phyloP scores from a whole-genome alignment of 2,888 invertebrate genomes.

The Adelphocoris suturalis region DNA sequence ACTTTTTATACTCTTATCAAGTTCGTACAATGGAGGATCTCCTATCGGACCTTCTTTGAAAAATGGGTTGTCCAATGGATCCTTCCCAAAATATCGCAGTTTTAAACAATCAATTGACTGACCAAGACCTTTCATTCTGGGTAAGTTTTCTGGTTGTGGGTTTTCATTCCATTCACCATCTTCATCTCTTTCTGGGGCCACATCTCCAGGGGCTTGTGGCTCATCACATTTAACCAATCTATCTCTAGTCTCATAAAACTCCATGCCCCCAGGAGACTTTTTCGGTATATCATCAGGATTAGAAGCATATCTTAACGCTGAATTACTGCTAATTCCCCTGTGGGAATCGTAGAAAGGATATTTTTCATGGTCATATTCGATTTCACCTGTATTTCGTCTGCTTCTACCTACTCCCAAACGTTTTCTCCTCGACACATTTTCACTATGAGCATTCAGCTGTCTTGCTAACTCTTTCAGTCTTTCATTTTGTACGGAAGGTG shows the following conservation, averaged over 20 bases:
- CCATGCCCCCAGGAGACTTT: slow-evolving; percentile 83
- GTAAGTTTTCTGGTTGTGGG: slow-evolving; percentile 76
- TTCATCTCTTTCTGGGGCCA: slow-evolving; percentile 77
- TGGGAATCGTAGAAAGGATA: slow-evolving; percentile 84
- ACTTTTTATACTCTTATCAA: neutral
- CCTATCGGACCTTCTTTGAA: slow-evolving; percentile 79
- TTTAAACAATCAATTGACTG: slow-evolving; percentile 88
- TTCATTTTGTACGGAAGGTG: slow-evolving; percentile 74
- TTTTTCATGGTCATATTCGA: slow-evolving; percentile 79
- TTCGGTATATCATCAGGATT: slow-evolving; percentile 83
- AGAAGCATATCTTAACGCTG: slow-evolving; percentile 85
- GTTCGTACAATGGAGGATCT: slow-evolving; percentile 1
- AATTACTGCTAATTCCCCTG: slow-evolving; percentile 79
- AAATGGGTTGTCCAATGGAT: slow-evolving; percentile 88
- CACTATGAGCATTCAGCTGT: slow-evolving; percentile 74
- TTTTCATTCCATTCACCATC: slow-evolving; percentile 77
- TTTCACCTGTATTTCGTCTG: neutral
- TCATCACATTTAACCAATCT: slow-evolving; percentile 78
- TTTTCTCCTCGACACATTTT: neutral
- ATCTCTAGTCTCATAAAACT: slow-evolving; percentile 84
- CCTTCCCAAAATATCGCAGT: slow-evolving; percentile 86
- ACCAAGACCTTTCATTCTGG: slow-evolving; percentile 83
- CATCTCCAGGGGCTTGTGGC: slow-evolving; percentile 76
- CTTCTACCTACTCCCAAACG: slow-evolving; percentile 37
- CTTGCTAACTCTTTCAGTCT: slow-evolving; percentile 75